Percentiles rank a stretch among this genome's conserved stretches.
phyloP scores from a whole-genome alignment of 1,140 invertebrate genomes.

The Melipona quadrifasciata region DNA sequence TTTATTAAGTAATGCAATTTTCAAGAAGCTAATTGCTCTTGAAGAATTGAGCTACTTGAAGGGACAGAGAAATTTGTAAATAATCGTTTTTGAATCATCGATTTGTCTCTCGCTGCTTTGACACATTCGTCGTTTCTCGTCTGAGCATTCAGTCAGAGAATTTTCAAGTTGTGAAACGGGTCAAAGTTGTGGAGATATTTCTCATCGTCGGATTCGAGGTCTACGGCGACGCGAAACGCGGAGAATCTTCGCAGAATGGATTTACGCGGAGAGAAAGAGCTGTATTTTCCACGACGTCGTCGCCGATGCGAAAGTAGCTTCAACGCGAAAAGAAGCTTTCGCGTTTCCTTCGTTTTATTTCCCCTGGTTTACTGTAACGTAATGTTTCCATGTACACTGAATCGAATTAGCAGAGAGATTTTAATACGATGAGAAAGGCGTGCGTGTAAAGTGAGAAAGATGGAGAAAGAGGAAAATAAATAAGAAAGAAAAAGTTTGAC shows the following conservation, averaged over 20 bases:
- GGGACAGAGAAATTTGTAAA: too few relatives aligned
- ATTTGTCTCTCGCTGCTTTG: neutral
- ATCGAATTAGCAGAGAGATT: neutral
- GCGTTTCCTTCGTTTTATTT: neutral
- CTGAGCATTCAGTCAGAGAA: neutral
- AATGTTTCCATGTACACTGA: neutral
- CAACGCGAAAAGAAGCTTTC: neutral
- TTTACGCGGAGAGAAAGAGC: neutral
- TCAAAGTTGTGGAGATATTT: neutral
- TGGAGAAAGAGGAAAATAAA: neutral
- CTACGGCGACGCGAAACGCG: neutral
- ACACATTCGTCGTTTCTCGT: too few relatives aligned
- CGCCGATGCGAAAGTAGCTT: neutral
- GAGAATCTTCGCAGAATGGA: neutral
- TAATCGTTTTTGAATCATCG: too few relatives aligned
- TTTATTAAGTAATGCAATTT: too few relatives aligned
- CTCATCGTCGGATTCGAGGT: neutral
- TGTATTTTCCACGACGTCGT: neutral
- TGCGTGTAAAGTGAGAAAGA: neutral
- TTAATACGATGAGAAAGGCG: neutral
- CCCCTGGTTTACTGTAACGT: neutral
- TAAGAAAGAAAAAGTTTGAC: neutral
- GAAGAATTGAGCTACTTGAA: too few relatives aligned
- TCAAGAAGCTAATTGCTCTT: too few relatives aligned
- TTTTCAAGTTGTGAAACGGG: neutral